phyloP scores from a whole-genome alignment of 2,797 vertebrate species.

The Amazonetta brasiliensis region DNA sequence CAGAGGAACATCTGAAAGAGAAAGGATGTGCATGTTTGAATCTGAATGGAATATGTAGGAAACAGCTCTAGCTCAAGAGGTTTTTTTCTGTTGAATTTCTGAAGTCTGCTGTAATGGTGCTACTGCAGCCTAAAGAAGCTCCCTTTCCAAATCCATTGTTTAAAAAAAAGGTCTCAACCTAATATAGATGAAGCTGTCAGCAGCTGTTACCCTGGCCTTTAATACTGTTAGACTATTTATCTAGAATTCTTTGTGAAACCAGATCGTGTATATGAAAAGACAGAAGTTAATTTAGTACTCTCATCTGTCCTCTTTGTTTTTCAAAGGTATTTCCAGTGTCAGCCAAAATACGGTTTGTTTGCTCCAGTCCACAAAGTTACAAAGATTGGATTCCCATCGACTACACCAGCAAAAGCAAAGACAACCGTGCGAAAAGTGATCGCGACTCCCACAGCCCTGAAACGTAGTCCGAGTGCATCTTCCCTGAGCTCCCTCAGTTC shows the following conservation, averaged over 20 bases:
- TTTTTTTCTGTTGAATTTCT: not conserved
- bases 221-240: rapidly evolving
- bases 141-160: not conserved
- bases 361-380: constrained; percentile 98
- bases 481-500: constrained; percentile 98
- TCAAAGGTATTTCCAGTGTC: constrained; percentile 96
- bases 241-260: not conserved
- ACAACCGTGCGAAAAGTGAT: constrained; percentile 87
- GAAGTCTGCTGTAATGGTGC: not conserved
- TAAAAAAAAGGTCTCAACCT: not conserved
- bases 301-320: not conserved
- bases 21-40: not conserved
- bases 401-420: constrained; percentile 96
- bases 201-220: not conserved
- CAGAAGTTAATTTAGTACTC: not conserved
- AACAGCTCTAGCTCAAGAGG: not conserved
- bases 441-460: constrained; percentile 85
- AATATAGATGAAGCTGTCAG: not conserved
- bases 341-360: constrained; percentile 95
- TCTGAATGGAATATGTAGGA: not conserved
- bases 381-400: constrained; percentile 97
- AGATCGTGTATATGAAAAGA: rapidly evolving
- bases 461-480: constrained; percentile 94
- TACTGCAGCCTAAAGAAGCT: not conserved
- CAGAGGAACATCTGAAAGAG: not conserved